These are phyloP conservation scores for Pseudopodoces humilis DNA, from an alignment of 2,113 vertebrate species.

Conservation along the genomic window DNA sequence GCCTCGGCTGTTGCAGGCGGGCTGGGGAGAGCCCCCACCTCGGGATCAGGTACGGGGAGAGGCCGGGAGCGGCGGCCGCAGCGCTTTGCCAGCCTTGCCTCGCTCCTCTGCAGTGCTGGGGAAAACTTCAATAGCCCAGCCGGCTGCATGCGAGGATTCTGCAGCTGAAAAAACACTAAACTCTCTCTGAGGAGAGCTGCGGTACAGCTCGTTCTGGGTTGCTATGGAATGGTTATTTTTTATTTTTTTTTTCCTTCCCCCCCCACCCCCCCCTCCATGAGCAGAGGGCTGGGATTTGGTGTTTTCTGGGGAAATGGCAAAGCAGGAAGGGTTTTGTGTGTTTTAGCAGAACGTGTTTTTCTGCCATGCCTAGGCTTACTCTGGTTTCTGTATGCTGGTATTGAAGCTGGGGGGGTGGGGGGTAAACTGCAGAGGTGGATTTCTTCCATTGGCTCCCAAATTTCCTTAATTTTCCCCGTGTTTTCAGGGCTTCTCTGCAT, in stretches of 20 bases:
- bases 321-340: not conserved
- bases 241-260: not conserved
- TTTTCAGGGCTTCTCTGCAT: constrained; percentile 24
- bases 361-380: not conserved
- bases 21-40: not conserved
- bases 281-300: constrained; percentile 8
- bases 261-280: not conserved
- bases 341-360: not conserved
- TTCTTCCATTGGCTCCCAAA: not conserved
- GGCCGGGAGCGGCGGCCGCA: constrained; percentile 1
- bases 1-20: not conserved
- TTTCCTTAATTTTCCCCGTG: not conserved
- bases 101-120: constrained; percentile 44
- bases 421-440: not conserved
- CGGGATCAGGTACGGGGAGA: not conserved
- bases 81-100: constrained; percentile 16
- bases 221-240: not conserved
- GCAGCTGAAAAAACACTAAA: constrained; percentile 55
- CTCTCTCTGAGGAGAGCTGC: constrained; percentile 39
- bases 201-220: not conserved
- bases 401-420: not conserved
- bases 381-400: not conserved
- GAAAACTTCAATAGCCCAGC: constrained; percentile 61
- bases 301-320: constrained; percentile 15
- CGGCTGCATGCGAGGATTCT: constrained; percentile 39